phyloP scores from a whole-genome alignment of 2,797 vertebrate genomes.

The Vespertilio murinus region DNA sequence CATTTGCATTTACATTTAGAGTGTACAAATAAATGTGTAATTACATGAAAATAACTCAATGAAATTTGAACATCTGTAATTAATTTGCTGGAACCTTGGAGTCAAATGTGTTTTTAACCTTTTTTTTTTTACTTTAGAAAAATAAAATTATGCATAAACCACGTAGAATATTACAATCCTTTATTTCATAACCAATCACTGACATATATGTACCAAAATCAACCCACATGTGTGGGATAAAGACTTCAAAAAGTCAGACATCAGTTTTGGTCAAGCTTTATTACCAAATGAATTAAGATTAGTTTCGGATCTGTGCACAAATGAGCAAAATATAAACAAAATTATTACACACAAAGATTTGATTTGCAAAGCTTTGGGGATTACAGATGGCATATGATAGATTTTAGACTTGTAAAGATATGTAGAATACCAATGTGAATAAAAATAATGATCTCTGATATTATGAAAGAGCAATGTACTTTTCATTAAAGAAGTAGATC shows the following conservation, averaged over 20 bases:
- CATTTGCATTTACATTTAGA: background rate
- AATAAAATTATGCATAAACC: background rate
- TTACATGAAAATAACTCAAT: background rate
- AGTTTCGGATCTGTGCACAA: background rate
- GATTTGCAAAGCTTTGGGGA: background rate
- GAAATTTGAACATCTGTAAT: background rate
- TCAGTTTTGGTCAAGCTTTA: background rate
- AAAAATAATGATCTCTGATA: background rate
- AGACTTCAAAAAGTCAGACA: background rate
- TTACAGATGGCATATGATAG: background rate
- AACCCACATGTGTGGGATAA: background rate
- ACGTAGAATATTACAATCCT: background rate
- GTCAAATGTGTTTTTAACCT: background rate
- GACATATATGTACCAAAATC: background rate
- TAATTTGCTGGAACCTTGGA: background rate
- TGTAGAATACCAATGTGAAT: background rate
- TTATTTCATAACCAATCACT: background rate
- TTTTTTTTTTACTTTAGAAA: background rate
- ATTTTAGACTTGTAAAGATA: background rate
- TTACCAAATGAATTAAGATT: background rate
- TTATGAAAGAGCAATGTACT: background rate
- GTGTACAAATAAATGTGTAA: background rate
- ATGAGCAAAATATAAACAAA: background rate
- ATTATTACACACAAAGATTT: background rate
- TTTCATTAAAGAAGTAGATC: background rate